Evolutionary conservation across 2,888 invertebrate genomes (phyloP).

Genomic region (Rhagium mordax): DNA sequence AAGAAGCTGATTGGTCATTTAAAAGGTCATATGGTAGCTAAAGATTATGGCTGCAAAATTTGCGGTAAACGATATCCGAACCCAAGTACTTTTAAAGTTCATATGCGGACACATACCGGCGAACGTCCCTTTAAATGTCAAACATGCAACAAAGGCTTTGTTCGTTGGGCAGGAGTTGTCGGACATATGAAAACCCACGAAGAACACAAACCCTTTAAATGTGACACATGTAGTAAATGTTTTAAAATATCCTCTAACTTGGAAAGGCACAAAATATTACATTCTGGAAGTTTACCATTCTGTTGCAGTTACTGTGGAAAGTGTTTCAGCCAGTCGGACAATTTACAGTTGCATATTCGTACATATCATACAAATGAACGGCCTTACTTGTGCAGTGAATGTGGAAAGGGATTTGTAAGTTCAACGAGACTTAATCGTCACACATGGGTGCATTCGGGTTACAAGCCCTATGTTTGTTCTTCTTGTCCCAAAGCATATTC

Average conservation of each 20-base stretch:
- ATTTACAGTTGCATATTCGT: conserved; percentile 65
- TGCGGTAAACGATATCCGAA: conserved; percentile 68
- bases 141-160: conserved; percentile 66
- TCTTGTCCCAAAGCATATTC: conserved; percentile 63
- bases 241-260: conserved; percentile 67
- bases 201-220: conserved; percentile 62
- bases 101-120: conserved; percentile 76
- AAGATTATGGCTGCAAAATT: conserved; percentile 67
- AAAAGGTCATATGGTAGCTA: conserved; percentile 66
- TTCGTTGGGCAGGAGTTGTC: conserved; percentile 66
- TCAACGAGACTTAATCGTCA: conserved; percentile 65
- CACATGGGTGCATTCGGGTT: conserved; percentile 66
- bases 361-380: conserved; percentile 66
- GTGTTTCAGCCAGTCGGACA: conserved; percentile 66
- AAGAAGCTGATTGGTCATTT: conserved; percentile 65
- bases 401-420: conserved; percentile 66
- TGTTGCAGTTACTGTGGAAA: conserved; percentile 66
- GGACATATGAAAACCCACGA: conserved; percentile 67
- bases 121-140: conserved; percentile 67
- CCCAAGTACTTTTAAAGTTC: conserved; percentile 70
- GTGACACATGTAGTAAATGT: conserved; percentile 64
- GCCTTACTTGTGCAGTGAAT: conserved; percentile 66
- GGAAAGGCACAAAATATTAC: conserved; percentile 65
- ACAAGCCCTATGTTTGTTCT: conserved; percentile 63
- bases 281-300: conserved; percentile 63